phyloP scores from a whole-genome alignment of 2,113 vertebrate genomes.

The Donacobius atricapilla region DNA sequence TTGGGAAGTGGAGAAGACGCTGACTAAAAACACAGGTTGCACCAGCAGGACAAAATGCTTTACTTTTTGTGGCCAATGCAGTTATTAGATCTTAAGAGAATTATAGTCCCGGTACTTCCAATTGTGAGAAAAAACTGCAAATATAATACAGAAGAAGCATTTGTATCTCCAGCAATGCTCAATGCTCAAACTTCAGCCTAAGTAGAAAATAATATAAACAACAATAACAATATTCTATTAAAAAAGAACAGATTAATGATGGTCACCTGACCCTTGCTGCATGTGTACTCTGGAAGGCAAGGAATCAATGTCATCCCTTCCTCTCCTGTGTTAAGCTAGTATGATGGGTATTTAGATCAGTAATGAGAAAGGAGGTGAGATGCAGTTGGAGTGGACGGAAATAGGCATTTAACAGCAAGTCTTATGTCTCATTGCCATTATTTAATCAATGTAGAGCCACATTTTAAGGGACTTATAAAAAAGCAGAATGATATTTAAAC shows the following conservation, averaged over 20 bases:
- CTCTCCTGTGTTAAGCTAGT: background rate
- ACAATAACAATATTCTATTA: background rate
- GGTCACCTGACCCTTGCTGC: background rate
- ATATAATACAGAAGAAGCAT: background rate
- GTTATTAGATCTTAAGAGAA: background rate
- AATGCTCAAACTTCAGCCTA: background rate
- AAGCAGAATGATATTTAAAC: background rate
- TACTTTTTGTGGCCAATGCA: background rate
- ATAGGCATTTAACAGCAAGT: background rate
- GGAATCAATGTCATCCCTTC: background rate
- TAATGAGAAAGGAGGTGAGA: background rate
- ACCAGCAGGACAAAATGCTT: background rate
- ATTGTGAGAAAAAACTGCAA: background rate
- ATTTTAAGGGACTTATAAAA: background rate
- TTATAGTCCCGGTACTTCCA: background rate
- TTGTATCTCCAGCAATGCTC: background rate
- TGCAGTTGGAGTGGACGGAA: background rate
- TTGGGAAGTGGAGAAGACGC: background rate
- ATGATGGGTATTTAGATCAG: background rate
- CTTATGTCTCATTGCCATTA: background rate
- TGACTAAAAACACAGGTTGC: background rate
- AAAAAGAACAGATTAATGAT: background rate
- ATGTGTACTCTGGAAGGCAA: background rate
- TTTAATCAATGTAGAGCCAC: background rate
- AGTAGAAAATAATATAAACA: background rate